Percentiles rank a stretch among this genome's conserved stretches.
phyloP scores from a whole-genome alignment of 2,797 vertebrate genomes.

The Lagodon rhomboides region DNA sequence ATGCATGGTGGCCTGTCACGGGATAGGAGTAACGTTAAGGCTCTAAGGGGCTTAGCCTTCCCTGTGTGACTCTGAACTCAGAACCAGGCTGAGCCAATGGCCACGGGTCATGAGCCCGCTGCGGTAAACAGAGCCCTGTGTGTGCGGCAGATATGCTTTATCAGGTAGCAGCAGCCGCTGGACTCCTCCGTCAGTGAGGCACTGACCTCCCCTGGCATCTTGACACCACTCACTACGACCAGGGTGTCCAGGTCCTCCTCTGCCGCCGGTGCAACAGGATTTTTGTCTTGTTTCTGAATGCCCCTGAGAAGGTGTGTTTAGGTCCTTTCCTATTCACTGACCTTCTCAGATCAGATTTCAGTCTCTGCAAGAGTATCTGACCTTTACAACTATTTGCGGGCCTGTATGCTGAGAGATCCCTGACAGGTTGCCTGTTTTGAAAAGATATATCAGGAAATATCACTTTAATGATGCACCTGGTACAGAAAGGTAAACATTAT shows the following conservation, averaged over 20 bases:
- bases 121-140: slow-evolving; percentile 73
- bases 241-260: slow-evolving; percentile 1
- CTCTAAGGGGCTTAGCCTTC: slow-evolving; percentile 79
- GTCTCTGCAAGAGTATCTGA: slow-evolving; percentile 56
- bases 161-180: slow-evolving; percentile 72
- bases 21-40: slow-evolving; percentile 75
- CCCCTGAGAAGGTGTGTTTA: slow-evolving; percentile 48
- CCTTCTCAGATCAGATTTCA: slow-evolving; percentile 73
- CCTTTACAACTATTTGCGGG: slow-evolving; percentile 61
- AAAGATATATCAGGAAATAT: slow-evolving; percentile 13
- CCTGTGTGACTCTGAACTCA: slow-evolving; percentile 65
- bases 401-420: slow-evolving; percentile 30
- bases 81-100: slow-evolving; percentile 64
- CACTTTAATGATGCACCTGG: not conserved
- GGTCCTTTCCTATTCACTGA: slow-evolving; percentile 55
- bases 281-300: slow-evolving; percentile 12
- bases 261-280: not conserved
- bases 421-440: slow-evolving; percentile 31
- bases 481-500: not conserved
- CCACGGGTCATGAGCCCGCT: slow-evolving; percentile 68
- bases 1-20: slow-evolving; percentile 70
- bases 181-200: slow-evolving; percentile 41
- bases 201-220: slow-evolving; percentile 33
- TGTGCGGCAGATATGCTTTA: slow-evolving; percentile 81
- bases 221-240: slow-evolving; percentile 15